Conservation (phyloP, 2,113 vertebrate species). For the Ochotona princeps region DNA sequence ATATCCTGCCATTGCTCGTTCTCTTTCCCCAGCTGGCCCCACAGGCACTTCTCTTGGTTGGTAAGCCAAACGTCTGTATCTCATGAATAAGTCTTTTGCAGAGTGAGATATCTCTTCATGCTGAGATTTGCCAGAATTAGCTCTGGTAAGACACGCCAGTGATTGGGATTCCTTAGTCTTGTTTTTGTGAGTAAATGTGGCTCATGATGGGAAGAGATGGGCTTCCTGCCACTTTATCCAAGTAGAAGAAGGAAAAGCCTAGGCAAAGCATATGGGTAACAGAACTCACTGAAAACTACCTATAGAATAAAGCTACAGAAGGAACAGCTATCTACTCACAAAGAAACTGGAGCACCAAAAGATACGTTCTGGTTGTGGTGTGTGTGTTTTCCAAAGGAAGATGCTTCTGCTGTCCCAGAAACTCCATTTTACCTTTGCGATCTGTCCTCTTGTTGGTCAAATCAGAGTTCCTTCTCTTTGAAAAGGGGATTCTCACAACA, state of each 20-base stretch:
- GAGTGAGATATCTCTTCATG: accelerated
- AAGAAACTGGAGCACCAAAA: too few species aligned
- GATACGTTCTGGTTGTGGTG: too few species aligned
- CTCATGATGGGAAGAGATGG: accelerated
- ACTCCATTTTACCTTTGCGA: too few species aligned
- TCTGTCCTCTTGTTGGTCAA: too few species aligned
- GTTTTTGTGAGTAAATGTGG: background rate
- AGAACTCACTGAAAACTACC: background rate
- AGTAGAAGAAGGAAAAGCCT: accelerated
- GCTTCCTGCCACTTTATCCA: background rate
- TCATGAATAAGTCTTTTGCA: accelerated
- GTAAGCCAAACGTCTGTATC: background rate
- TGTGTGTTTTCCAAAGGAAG: too few species aligned
- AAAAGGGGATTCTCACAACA: too few species aligned
- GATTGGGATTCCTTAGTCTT: background rate
- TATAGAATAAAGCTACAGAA: background rate
- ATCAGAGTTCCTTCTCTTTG: too few species aligned
- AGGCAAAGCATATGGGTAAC: background rate
- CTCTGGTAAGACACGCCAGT: background rate
- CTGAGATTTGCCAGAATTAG: background rate
- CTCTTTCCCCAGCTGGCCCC: background rate
- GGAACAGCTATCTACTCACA: too few species aligned
- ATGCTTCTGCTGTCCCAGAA: accelerated
- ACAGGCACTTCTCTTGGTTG: accelerated
- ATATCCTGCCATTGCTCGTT: accelerated